A percentile compares a stretch with the other conserved stretches of the same genome.
Evolutionary conservation across 2,888 invertebrate genomes (phyloP).

Genomic region (Parnassius orleans): DNA sequence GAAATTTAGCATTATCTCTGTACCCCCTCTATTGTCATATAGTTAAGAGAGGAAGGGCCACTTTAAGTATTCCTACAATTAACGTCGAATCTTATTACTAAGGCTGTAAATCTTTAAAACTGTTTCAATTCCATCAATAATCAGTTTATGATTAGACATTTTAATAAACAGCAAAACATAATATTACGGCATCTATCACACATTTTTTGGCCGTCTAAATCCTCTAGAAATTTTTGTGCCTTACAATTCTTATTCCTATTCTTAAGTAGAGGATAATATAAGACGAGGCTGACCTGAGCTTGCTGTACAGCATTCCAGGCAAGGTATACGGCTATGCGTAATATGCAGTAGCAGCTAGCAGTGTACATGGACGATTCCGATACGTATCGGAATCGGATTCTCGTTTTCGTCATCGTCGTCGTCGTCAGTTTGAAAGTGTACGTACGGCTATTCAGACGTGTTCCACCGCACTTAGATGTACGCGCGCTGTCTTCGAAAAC

Average conservation of each 20-base stretch:
- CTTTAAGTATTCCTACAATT: no score
- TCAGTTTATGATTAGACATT: no score
- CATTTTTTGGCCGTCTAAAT: background rate
- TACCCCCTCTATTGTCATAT: no score
- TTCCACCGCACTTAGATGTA: slow-evolving; percentile 40
- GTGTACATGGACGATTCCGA: slow-evolving; percentile 29
- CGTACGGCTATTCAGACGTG: slow-evolving; percentile 62
- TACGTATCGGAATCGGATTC: slow-evolving; percentile 35
- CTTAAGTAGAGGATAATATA: slow-evolving; percentile 56
- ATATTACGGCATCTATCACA: no score
- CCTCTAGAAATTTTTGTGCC: slow-evolving; percentile 33
- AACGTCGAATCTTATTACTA: no score
- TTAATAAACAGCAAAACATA: no score
- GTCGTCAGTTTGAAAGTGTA: slow-evolving; percentile 71
- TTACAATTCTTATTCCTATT: slow-evolving; percentile 50
- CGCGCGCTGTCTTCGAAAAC: slow-evolving; percentile 50
- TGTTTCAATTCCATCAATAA: no score
- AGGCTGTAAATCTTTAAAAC: no score
- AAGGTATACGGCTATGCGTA: slow-evolving; percentile 40
- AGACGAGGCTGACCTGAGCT: slow-evolving; percentile 57
- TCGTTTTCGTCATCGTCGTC: slow-evolving; percentile 9
- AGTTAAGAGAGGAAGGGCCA: no score
- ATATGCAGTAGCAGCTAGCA: no score
- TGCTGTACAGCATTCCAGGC: slow-evolving; percentile 68
- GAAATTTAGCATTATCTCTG: no score